Conservation (phyloP, 2,888 invertebrate genomes). For the Drosophila mulleri region DNA sequence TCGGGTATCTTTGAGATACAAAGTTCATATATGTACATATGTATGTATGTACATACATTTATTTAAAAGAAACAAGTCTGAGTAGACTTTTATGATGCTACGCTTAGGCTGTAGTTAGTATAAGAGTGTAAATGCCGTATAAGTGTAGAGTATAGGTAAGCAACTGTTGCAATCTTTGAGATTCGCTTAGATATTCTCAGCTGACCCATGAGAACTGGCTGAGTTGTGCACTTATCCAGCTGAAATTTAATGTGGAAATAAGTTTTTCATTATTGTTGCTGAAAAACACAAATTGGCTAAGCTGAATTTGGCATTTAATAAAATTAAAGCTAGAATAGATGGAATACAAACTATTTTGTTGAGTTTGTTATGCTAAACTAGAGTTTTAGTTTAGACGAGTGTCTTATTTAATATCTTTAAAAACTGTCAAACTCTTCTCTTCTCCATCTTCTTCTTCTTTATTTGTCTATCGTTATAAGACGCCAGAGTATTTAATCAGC, state of each 20-base stretch:
- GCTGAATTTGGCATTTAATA: not conserved
- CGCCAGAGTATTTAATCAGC: conserved; percentile 4
- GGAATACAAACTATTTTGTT: too few species aligned
- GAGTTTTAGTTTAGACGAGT: too few species aligned
- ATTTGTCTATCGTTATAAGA: not conserved
- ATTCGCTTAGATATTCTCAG: not conserved
- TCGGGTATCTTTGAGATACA: conserved; percentile 22
- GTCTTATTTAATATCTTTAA: too few species aligned
- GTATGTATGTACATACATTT: too few species aligned
- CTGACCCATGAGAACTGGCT: not conserved
- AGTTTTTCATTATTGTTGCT: not conserved
- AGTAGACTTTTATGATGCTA: not conserved
- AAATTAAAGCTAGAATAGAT: too few species aligned
- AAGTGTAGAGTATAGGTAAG: not conserved
- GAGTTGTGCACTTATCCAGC: not conserved
- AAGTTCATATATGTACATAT: not conserved
- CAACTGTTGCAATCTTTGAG: not conserved
- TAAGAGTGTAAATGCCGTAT: not conserved
- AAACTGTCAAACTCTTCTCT: too few species aligned
- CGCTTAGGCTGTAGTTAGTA: rapidly evolving
- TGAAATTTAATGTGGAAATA: not conserved
- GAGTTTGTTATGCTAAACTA: too few species aligned
- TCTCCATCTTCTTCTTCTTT: too few species aligned
- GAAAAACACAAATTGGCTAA: not conserved
- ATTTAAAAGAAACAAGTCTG: not conserved